phyloP scores from a whole-genome alignment of 2,113 vertebrate genomes.

The Mesitornis unicolor region DNA sequence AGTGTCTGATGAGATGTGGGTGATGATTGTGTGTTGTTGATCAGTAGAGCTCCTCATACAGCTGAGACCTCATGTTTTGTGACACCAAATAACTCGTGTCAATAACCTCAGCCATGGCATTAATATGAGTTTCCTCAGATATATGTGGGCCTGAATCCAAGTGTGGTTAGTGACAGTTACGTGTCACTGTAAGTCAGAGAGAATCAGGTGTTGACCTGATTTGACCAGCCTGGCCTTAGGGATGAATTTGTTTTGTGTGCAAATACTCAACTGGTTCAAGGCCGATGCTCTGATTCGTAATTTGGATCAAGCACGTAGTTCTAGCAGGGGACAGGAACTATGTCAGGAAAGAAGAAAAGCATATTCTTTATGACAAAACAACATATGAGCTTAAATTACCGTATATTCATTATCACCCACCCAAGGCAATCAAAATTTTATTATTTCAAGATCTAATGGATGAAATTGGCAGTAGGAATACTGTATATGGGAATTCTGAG shows the following conservation, averaged over 20 bases:
- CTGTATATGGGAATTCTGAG: not conserved
- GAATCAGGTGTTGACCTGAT: not conserved
- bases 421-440: not conserved
- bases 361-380: not conserved
- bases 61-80: not conserved
- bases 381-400: not conserved
- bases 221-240: not conserved
- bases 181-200: not conserved
- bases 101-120: not conserved
- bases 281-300: not conserved
- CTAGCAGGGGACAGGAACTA: not conserved
- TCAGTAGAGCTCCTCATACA: not conserved
- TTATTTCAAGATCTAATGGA: not conserved
- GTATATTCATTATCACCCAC: not conserved
- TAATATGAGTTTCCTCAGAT: not conserved
- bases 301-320: not conserved
- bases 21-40: not conserved
- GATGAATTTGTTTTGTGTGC: not conserved
- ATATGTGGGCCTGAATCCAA: not conserved
- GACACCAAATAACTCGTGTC: not conserved
- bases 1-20: not conserved
- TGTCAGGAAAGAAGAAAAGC: not conserved
- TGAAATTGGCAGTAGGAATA: not conserved
- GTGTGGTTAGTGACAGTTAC: not conserved
- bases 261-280: not conserved